These are phyloP conservation scores for Drosophila subquinaria DNA, from an alignment of 2,888 invertebrate species.

Conservation along the genomic window DNA sequence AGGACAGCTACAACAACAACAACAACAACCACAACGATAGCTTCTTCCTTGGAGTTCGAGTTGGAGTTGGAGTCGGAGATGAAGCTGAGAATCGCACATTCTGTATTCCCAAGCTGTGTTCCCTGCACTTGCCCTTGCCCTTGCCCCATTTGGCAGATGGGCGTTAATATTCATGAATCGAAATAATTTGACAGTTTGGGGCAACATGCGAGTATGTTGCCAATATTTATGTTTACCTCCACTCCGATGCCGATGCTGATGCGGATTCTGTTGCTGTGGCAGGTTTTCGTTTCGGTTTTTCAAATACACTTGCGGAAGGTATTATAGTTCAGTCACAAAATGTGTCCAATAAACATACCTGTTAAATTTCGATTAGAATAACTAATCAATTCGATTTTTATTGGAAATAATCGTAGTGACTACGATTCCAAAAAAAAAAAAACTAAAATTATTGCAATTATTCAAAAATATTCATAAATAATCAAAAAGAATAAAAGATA, in stretches of 20 bases:
- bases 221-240: constrained; percentile 74
- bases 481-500: too few species aligned
- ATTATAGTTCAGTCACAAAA: not conserved
- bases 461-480: too few species aligned
- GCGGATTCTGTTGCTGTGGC: constrained; percentile 15
- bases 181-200: constrained; percentile 81
- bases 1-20: constrained; percentile 47
- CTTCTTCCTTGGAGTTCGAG: constrained; percentile 38
- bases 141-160: constrained; percentile 49
- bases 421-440: too few species aligned
- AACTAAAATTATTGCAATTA: too few species aligned
- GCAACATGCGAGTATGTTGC: constrained; percentile 80
- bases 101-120: constrained; percentile 35
- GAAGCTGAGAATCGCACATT: constrained; percentile 17
- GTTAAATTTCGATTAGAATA: too few species aligned
- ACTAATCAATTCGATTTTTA: too few species aligned
- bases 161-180: constrained; percentile 83
- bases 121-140: constrained; percentile 2
- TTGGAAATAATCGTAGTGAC: too few species aligned
- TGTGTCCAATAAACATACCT: not conserved
- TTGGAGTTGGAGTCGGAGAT: constrained; percentile 4
- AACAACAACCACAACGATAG: constrained; percentile 3
- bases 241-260: not conserved
- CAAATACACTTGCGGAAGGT: not conserved
- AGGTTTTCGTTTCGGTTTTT: constrained; percentile 7